Conservation (phyloP, 2,113 vertebrate genomes). For the Sarotherodon lohbergeri region DNA sequence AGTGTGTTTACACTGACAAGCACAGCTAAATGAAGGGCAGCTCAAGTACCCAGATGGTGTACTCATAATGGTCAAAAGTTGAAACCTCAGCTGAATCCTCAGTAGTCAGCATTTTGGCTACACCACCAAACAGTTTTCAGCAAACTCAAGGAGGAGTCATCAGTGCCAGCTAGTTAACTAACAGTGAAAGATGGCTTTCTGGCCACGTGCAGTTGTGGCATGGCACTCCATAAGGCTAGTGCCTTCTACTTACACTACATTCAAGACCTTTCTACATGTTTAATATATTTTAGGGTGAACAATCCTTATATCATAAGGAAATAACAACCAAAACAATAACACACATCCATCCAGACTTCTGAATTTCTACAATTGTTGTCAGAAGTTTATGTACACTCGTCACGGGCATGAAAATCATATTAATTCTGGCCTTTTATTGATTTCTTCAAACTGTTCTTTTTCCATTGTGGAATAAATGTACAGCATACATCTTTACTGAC, state of each 20-base stretch:
- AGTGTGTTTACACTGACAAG: neutral
- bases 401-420: neutral
- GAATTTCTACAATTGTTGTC: neutral
- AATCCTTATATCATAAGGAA: neutral
- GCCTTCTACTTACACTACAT: neutral
- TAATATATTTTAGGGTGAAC: neutral
- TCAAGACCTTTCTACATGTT: neutral
- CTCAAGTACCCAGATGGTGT: neutral
- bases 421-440: neutral
- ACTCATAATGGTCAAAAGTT: neutral
- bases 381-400: neutral
- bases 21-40: neutral
- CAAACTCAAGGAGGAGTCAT: neutral
- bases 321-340: neutral
- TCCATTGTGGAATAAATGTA: neutral
- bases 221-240: neutral
- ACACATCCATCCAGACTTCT: neutral
- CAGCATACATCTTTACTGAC: neutral
- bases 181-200: neutral
- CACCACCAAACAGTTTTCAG: neutral
- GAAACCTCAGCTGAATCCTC: neutral
- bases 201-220: neutral
- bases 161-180: neutral
- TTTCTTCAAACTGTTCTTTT: neutral
- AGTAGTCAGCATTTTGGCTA: neutral